Evolutionary conservation across 2,113 vertebrate species (phyloP), one percentile per base, ranked within the genome.

Genomic region (Ammospiza nelsoni): DNA sequence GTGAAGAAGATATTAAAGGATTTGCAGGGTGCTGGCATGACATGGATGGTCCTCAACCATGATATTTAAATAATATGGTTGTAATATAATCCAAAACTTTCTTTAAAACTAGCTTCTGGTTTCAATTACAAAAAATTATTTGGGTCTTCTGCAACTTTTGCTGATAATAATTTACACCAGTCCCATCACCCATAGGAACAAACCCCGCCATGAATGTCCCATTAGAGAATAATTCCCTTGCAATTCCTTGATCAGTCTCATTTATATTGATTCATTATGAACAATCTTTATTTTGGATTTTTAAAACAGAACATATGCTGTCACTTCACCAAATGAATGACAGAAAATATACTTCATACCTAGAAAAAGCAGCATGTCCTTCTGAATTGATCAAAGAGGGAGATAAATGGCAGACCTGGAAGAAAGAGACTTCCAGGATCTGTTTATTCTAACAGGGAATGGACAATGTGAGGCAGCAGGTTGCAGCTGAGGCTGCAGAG

Each of bases 401-500:
- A 90, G 93, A 83, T 80, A 93, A 93, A 83, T 1, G 1, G 35
- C 67, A 92, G 83, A 27, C 9, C 9, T 43, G 29, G 49, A 75
- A 85, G 57, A 55, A 90, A 75, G 52, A 72, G 58, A 15, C 51
- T 75, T 63, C 69, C 46, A 65, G 61, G 48, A 59, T 19, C 23
- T 88, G 75, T 83, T 96, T 93, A 52, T 76, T 79, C 71, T 80
- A 55, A 43, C 43, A 72, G 51, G 48, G 33, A 68, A 83, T 67
- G 72, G 67, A 28, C 12, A 33, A 27, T 17, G 55, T 87, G 74
- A 86, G 39, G 62, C 33, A 84, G 74, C 78, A 87, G 68, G 48
- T 71, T 89, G 71, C 44, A 72, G 66, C 66, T 90, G 63, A 87
- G 89, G 46, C 74, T 62, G n/a, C 84, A 62, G 81, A 94, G 90